Conservation (phyloP, 2,797 vertebrate genomes). For the Percopsis omiscomaycus region DNA sequence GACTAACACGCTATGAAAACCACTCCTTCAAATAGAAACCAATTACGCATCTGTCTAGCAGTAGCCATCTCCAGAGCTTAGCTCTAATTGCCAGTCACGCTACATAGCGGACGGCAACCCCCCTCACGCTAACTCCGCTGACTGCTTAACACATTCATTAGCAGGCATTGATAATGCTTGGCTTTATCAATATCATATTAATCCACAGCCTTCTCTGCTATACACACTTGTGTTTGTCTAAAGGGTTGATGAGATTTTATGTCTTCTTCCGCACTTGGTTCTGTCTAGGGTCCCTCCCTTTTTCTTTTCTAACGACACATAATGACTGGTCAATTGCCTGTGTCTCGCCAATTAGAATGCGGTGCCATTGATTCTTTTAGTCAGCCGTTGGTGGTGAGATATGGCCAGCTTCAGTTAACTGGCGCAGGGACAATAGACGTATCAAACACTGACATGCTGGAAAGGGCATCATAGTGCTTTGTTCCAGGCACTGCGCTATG, state of each 20-base stretch:
- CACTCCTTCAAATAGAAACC: slow-evolving; percentile 60
- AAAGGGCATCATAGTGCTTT: slow-evolving; percentile 12
- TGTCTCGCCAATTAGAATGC: slow-evolving; percentile 46
- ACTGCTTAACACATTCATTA: slow-evolving; percentile 71
- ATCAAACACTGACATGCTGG: neutral
- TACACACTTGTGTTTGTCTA: slow-evolving; percentile 27
- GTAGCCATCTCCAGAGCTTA: slow-evolving; percentile 66
- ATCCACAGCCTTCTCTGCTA: slow-evolving; percentile 45
- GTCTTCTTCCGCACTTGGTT: slow-evolving; percentile 2
- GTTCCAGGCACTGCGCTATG: neutral
- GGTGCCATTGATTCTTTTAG: slow-evolving; percentile 43
- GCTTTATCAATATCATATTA: slow-evolving; percentile 71
- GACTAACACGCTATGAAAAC: slow-evolving; percentile 67
- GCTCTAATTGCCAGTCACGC: slow-evolving; percentile 71
- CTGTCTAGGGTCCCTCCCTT: neutral
- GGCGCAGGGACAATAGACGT: slow-evolving; percentile 19
- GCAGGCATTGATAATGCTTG: slow-evolving; percentile 61
- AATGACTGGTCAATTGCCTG: slow-evolving; percentile 48
- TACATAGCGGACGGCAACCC: slow-evolving; percentile 49
- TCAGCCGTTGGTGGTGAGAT: slow-evolving; percentile 42
- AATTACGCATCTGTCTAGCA: slow-evolving; percentile 58
- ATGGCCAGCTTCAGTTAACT: slow-evolving; percentile 30
- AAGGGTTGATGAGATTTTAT: slow-evolving; percentile 29
- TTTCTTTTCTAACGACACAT: slow-evolving; percentile 32
- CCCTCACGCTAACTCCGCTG: slow-evolving; percentile 52